These are phyloP conservation scores for Enteromius thamalakanensis DNA, from an alignment of 2,797 vertebrate genomes.

Conservation along the genomic window DNA sequence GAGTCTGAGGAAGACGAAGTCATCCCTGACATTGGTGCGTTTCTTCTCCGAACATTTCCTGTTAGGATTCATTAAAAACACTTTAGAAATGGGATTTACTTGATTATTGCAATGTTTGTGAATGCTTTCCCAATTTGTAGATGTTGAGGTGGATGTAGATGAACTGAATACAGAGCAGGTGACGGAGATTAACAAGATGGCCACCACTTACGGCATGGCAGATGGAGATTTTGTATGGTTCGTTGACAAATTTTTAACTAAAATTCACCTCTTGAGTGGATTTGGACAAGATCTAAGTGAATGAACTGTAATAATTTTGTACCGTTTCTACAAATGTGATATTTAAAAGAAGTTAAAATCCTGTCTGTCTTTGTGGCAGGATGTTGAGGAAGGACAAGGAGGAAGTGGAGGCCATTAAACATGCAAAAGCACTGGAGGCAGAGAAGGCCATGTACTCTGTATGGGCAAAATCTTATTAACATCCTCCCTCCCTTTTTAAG, in stretches of 20 bases:
- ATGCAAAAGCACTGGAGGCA: constrained; percentile 95
- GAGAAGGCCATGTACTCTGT: constrained; percentile 99
- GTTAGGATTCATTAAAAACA: too few species aligned
- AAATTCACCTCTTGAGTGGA: neutral
- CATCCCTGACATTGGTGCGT: constrained; percentile 94
- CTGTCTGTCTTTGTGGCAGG: constrained; percentile 71
- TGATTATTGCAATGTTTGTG: neutral
- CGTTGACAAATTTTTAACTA: constrained; percentile 28
- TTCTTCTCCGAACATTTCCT: neutral
- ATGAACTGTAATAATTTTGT: neutral
- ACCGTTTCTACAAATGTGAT: neutral
- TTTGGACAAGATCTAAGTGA: constrained; percentile 20
- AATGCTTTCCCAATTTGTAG: constrained; percentile 68
- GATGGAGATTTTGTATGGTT: constrained; percentile 89
- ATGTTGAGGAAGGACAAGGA: constrained; percentile 98
- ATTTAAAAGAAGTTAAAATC: constrained; percentile 32
- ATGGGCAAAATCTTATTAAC: constrained; percentile 64
- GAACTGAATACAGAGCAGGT: constrained; percentile 92
- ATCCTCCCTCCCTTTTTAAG: neutral
- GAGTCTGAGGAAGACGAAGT: constrained; percentile 94
- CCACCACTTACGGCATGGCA: constrained; percentile 92
- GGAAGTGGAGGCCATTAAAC: constrained; percentile 96
- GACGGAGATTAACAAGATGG: constrained; percentile 92
- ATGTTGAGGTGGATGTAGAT: constrained; percentile 96
- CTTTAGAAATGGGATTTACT: neutral